Conservation (phyloP, 2,888 invertebrate genomes). For the Tenthredo notha region DNA sequence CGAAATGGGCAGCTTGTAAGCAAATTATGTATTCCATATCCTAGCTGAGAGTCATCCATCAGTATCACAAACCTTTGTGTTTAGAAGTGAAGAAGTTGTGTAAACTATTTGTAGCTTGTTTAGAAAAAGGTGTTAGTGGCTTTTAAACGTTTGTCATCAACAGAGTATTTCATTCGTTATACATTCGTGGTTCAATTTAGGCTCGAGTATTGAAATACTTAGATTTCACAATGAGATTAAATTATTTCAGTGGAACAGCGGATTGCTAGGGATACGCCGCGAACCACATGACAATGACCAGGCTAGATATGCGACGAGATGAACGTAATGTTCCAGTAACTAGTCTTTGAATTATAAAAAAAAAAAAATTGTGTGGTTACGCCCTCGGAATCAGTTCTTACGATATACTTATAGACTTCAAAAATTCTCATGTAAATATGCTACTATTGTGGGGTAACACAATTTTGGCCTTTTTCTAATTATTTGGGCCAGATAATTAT, state of each 20-base stretch:
- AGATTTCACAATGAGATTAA: slow-evolving; percentile 51
- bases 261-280: slow-evolving; percentile 74
- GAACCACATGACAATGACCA: slow-evolving; percentile 73
- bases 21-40: not conserved
- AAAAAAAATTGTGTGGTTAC: slow-evolving; percentile 70
- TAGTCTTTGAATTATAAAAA: slow-evolving; percentile 66
- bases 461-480: slow-evolving; percentile 19
- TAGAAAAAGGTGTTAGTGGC: slow-evolving; percentile 17
- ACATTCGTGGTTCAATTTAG: slow-evolving; percentile 38
- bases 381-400: slow-evolving; percentile 69
- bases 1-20: not conserved
- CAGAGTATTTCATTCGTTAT: not conserved
- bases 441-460: not conserved
- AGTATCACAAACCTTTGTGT: not conserved
- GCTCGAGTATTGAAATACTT: not conserved
- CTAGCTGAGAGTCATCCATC: not conserved
- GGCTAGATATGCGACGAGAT: slow-evolving; percentile 67
- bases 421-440: slow-evolving; percentile 42
- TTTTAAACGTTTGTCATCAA: not conserved
- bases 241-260: slow-evolving; percentile 64
- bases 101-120: slow-evolving; percentile 20
- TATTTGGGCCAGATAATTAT: not conserved
- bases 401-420: slow-evolving; percentile 5
- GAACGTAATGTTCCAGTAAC: slow-evolving; percentile 69
- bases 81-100: not conserved